Percentiles rank a stretch among this genome's conserved stretches.
These are phyloP conservation scores for Heptranchias perlo DNA, from an alignment of 2,113 vertebrate species.

Conservation along the genomic window DNA sequence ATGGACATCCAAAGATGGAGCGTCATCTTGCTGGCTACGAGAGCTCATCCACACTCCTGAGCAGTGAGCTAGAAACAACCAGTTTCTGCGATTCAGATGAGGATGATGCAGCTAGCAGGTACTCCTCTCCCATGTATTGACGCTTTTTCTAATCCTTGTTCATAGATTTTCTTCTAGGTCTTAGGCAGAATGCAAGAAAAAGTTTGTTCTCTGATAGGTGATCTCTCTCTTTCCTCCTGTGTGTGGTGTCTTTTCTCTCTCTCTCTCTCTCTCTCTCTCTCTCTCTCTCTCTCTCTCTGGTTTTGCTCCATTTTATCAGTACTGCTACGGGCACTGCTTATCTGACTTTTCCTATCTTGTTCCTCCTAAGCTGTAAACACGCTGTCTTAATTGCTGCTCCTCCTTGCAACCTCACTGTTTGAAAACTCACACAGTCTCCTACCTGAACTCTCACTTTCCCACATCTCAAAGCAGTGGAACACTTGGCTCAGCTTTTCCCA, in stretches of 20 bases:
- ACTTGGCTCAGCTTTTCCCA: background rate
- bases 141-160: background rate
- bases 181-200: background rate
- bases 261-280: no score
- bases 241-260: background rate
- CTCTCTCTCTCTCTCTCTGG: background rate
- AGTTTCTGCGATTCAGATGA: constrained; percentile 83
- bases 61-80: constrained; percentile 81
- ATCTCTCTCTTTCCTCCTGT: background rate
- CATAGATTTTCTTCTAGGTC: background rate
- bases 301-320: background rate
- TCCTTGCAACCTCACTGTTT: background rate
- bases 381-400: background rate
- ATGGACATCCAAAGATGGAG: constrained; percentile 67
- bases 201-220: background rate
- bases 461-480: background rate
- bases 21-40: constrained; percentile 78
- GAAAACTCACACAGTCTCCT: background rate
- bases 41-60: constrained; percentile 78
- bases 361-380: background rate
- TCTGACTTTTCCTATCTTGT: background rate
- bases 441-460: background rate
- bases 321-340: background rate
- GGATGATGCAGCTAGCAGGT: constrained; percentile 84
- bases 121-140: background rate